Evolutionary conservation across 1,140 invertebrate species (phyloP).

Genomic region (Cotesia vestalis): DNA sequence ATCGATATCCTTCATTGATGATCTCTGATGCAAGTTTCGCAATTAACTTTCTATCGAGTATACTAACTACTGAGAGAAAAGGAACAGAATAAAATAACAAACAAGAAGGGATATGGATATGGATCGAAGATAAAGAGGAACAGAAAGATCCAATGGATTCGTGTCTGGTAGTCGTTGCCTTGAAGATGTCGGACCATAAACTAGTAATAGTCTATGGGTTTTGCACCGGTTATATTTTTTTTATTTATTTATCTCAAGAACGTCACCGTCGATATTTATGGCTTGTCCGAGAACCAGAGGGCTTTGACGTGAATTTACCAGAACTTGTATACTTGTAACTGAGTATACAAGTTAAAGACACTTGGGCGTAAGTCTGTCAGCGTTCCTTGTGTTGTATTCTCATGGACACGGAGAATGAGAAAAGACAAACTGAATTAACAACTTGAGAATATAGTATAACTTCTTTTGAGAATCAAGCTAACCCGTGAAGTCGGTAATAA

Average conservation of each 20-base stretch:
- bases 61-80: too few relatives aligned
- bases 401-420: conserved; percentile 5
- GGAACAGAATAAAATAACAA: neutral
- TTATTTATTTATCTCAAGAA: conserved; percentile 37
- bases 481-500: too few relatives aligned
- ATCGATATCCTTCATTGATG: too few relatives aligned
- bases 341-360: neutral
- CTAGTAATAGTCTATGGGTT: conserved; percentile 18
- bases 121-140: neutral
- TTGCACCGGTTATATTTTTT: neutral
- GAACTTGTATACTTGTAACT: neutral
- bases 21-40: too few relatives aligned
- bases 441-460: too few relatives aligned
- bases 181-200: conserved; percentile 16
- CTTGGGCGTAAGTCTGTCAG: conserved; percentile 15
- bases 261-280: conserved; percentile 63
- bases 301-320: conserved; percentile 11
- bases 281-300: conserved; percentile 49
- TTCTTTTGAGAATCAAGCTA: too few relatives aligned
- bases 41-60: too few relatives aligned
- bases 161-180: conserved; percentile 30
- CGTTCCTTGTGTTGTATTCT: neutral
- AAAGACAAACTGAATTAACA: neutral
- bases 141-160: conserved; percentile 9
- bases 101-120: neutral